Base-by-base conservation (phyloP, 1,140 invertebrate species). In the Diuraphis noxia region DNA sequence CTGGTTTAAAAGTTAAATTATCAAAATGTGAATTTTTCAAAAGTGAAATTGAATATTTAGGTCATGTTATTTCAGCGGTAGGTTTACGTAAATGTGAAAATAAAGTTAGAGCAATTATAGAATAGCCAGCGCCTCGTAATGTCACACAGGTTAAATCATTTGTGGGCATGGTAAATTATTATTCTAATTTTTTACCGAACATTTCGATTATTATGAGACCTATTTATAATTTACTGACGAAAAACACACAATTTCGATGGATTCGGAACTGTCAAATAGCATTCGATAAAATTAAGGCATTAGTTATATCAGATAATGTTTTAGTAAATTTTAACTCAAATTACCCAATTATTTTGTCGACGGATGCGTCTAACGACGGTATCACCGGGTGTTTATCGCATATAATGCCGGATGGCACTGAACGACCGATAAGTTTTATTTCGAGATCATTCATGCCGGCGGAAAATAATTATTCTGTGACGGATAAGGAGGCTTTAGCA, bases 401-500 rank as follows among this genome's bases (percentile, higher is more conserved):
- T 63, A 43, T 34, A n/a, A 36, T 84, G 77, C 77, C 41, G 46
- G 84, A 92, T 88, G 93, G 93, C 25, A 63, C 63, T 5, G 94
- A 95, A 92, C 92, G 92, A 92, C 94, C 94, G 23, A 93, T 95
- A 46, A 94, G 93, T 17, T 95, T 94, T 93, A 93, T 93, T 17
- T 95, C 94, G 0, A 88, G 94, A 92, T 93, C 93, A 3, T 92
- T 95, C 38, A 93, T 36, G 34, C 4, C 43, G 30, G n/a, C 40
- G 30, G 81, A 92, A 92, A 94, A n/a, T n/a, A 94, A 79, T 95
- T 95, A 92, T 92, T 63, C 93, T n/a, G 94, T 94, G 91, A 94
- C 95, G 38, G 94, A 95, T 90, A 94, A 94, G 92, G 95, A 95
- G 93, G 94, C 93, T 34, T 92, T 94, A 21, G 93, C 93, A 13